Evolutionary conservation across 1,140 invertebrate species (phyloP).

Genomic region (Drosophila tani): DNA sequence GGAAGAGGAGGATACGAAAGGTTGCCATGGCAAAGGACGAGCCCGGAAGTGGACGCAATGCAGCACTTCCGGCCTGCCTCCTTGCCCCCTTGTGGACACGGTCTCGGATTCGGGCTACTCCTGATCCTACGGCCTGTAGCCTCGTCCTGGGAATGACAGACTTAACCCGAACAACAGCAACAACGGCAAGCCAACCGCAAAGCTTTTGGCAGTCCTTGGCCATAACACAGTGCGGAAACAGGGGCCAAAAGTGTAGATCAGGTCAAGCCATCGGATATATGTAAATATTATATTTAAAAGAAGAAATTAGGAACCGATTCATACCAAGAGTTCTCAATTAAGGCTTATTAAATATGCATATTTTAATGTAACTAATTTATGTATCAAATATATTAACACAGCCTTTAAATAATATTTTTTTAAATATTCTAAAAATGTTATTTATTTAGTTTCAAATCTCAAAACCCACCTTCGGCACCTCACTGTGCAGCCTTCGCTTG

Average conservation of each 20-base stretch:
- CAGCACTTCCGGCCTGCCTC: conserved; percentile 52
- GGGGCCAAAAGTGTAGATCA: not conserved
- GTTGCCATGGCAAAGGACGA: conserved; percentile 4
- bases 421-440: no score
- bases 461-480: not conserved
- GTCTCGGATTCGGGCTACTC: conserved; percentile 7
- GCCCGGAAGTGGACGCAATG: conserved; percentile 56
- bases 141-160: conserved; percentile 32
- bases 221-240: not conserved
- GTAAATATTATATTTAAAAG: no score
- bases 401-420: no score
- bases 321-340: not conserved
- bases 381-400: no score
- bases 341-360: not conserved
- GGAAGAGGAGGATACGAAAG: not conserved
- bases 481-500: conserved; percentile 8
- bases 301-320: not conserved
- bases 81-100: conserved; percentile 21
- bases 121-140: conserved; percentile 8
- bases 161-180: conserved; percentile 16
- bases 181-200: conserved; percentile 31
- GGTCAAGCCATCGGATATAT: not conserved
- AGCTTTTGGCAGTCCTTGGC: conserved; percentile 48
- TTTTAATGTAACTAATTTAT: not conserved
- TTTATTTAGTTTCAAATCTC: no score